Conservation (phyloP, 2,113 vertebrate species). For the Jacana jacana region DNA sequence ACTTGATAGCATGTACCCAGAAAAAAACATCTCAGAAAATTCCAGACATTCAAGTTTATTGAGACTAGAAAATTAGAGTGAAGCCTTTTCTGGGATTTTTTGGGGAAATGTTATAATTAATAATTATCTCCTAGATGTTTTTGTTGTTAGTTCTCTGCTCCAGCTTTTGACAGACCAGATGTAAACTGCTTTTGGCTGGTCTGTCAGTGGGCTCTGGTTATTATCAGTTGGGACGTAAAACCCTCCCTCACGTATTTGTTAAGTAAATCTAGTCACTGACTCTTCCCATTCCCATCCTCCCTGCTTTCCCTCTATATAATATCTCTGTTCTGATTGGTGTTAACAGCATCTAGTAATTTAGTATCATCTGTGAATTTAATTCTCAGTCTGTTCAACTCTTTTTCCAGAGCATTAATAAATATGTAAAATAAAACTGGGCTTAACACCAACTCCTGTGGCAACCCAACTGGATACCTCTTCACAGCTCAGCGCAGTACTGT, state of each 20-base stretch:
- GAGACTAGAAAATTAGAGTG: neutral
- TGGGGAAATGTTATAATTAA: neutral
- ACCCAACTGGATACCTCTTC: neutral
- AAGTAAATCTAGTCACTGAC: neutral
- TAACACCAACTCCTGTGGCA: neutral
- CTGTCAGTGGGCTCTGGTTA: neutral
- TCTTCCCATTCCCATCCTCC: neutral
- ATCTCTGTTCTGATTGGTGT: neutral
- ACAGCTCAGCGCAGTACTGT: neutral
- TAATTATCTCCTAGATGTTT: neutral
- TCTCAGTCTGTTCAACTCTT: slow-evolving; percentile 2
- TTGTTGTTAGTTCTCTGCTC: neutral
- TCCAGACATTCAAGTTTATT: neutral
- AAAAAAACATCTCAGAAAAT: neutral
- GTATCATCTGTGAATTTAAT: neutral
- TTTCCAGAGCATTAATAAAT: slow-evolving; percentile 38
- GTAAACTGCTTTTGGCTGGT: neutral
- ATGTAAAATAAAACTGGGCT: slow-evolving; percentile 23
- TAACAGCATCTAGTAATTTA: neutral
- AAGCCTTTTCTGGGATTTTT: neutral
- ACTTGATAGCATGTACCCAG: neutral
- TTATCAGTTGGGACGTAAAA: neutral
- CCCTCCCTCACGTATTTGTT: neutral
- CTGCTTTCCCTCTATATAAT: neutral
- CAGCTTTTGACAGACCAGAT: neutral